Evolutionary conservation across 2,113 vertebrate genomes (phyloP).

Genomic region (Orthonyx spaldingii): DNA sequence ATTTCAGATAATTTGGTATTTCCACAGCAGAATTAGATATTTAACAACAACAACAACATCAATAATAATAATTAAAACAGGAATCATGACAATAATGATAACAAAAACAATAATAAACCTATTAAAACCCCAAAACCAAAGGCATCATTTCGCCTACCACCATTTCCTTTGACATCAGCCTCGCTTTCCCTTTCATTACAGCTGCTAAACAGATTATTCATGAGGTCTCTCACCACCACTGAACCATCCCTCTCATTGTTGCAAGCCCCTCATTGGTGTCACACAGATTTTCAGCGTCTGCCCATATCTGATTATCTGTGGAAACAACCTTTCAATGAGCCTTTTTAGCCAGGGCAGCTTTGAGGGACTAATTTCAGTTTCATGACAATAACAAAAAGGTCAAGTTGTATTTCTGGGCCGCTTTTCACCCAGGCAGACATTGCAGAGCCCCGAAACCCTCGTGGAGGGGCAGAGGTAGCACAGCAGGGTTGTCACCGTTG

Average conservation of each 20-base stretch:
- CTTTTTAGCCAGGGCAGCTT: conserved; percentile 7
- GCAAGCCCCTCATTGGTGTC: conserved; percentile 47
- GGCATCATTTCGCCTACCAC: fast-evolving
- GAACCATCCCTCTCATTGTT: conserved; percentile 12
- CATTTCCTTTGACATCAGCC: background rate
- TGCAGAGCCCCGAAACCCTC: no score
- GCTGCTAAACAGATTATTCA: conserved; percentile 40
- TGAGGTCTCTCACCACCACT: background rate
- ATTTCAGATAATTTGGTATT: background rate
- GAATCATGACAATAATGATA: background rate
- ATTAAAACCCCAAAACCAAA: background rate
- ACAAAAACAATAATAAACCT: background rate
- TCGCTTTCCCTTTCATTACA: background rate
- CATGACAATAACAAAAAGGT: conserved; percentile 48
- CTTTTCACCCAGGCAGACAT: conserved; percentile 10
- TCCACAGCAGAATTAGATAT: background rate
- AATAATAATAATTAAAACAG: background rate
- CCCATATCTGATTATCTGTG: conserved; percentile 57
- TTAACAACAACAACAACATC: background rate
- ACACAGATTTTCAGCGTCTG: conserved; percentile 40
- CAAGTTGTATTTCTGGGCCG: conserved; percentile 37
- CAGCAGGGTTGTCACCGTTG: background rate
- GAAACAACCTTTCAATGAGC: conserved; percentile 44
- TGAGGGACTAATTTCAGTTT: conserved; percentile 54
- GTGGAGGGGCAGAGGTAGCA: background rate